Conservation (phyloP, 2,888 invertebrate genomes). For the Drosophila paranaensis region DNA sequence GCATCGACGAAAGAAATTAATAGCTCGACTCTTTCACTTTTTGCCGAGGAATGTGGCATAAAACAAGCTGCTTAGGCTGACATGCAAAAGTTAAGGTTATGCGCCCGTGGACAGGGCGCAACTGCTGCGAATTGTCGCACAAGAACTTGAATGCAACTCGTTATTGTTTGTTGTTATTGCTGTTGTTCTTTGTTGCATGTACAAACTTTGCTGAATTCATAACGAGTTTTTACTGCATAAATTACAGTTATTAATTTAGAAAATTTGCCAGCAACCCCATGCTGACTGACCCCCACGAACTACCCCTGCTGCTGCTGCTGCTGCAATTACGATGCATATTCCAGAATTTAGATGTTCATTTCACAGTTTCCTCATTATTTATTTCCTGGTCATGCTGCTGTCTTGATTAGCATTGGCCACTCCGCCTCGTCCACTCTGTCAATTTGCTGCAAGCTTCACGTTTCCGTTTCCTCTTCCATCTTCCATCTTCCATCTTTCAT, state of each 20-base stretch:
- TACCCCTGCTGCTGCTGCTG: neutral
- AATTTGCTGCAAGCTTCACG: constrained; percentile 13
- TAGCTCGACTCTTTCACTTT: constrained; percentile 30
- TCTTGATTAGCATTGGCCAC: constrained; percentile 21
- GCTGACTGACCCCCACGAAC: constrained; percentile 3
- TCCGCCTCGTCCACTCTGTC: constrained; percentile 7
- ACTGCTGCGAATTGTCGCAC: constrained; percentile 28
- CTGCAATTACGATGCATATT: constrained; percentile 21
- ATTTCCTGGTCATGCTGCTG: constrained; percentile 16
- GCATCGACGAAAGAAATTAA: constrained; percentile 45
- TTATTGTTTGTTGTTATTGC: constrained; percentile 6
- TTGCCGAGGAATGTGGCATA: constrained; percentile 17
- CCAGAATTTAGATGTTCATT: constrained; percentile 17
- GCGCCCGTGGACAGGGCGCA: constrained; percentile 11
- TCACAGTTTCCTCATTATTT: constrained; percentile 20
- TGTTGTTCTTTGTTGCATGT: constrained; percentile 13
- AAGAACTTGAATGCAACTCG: constrained; percentile 29
- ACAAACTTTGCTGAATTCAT: constrained; percentile 58
- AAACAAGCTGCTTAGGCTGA: constrained; percentile 24
- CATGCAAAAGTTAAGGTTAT: constrained; percentile 21
- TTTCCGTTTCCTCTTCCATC: constrained; percentile 25
- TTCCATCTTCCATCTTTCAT: constrained; percentile 7
- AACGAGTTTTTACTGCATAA: constrained; percentile 55
- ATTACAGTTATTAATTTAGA: constrained; percentile 68
- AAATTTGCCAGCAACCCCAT: constrained; percentile 22